Evolutionary conservation across 2,797 vertebrate genomes (phyloP).

Genomic region (Philypnodon macrostomus): DNA sequence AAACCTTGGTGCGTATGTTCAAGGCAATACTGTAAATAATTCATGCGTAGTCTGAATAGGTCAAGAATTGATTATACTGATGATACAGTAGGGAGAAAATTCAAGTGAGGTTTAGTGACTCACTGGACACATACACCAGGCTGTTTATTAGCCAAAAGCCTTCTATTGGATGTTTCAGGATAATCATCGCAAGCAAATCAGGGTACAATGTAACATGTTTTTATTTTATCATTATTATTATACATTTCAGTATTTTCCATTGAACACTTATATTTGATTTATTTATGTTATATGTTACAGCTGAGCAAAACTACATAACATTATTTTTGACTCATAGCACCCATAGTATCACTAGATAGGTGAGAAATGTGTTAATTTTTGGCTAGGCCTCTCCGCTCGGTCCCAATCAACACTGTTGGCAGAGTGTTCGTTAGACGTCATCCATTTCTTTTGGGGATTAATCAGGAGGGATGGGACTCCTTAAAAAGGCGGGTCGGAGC

Average conservation of each 20-base stretch:
- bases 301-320: too few relatives aligned
- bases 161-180: too few relatives aligned
- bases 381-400: too few relatives aligned
- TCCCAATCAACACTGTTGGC: conserved; percentile 31
- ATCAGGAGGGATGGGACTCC: conserved; percentile 39
- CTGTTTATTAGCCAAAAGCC: too few relatives aligned
- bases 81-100: conserved; percentile 15
- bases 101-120: conserved; percentile 4
- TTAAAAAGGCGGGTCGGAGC: conserved; percentile 37
- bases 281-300: too few relatives aligned
- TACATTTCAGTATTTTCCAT: too few relatives aligned
- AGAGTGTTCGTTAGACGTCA: conserved; percentile 24
- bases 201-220: too few relatives aligned
- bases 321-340: too few relatives aligned
- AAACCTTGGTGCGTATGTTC: conserved; percentile 16
- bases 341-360: conserved; percentile 8
- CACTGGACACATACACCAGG: too few relatives aligned
- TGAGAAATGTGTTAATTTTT: conserved; percentile 13
- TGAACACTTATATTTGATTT: too few relatives aligned
- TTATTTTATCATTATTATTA: too few relatives aligned
- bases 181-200: too few relatives aligned
- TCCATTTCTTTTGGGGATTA: conserved; percentile 34
- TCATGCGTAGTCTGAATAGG: conserved; percentile 22
- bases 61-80: conserved; percentile 32
- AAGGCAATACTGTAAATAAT: conserved; percentile 34